A percentile compares a stretch with the other conserved stretches of the same genome.
Conservation (phyloP, 2,113 vertebrate genomes). For the Periophthalmus modestus region DNA sequence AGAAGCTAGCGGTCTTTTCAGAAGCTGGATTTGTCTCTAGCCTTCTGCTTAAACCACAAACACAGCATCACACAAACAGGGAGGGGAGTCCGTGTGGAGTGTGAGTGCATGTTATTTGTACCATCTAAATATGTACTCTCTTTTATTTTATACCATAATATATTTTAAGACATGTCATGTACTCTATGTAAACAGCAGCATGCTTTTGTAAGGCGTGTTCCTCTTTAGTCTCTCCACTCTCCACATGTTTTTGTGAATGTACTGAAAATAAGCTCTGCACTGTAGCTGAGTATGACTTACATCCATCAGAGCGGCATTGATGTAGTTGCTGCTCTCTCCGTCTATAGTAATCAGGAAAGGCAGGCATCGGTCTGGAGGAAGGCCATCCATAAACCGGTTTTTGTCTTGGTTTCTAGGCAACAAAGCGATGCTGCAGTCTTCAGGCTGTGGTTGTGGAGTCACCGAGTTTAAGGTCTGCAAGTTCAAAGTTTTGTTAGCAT, state of each 20-base stretch:
- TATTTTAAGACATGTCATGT: slow-evolving; percentile 45
- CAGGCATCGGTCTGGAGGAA: slow-evolving; percentile 97
- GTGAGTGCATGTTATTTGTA: slow-evolving; percentile 16
- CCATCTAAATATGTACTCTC: slow-evolving; percentile 6
- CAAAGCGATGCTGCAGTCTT: slow-evolving; percentile 98
- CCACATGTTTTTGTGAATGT: slow-evolving; percentile 18
- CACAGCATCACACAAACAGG: slow-evolving; percentile 73
- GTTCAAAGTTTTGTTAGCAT: background rate
- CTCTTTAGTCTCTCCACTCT: slow-evolving; percentile 48
- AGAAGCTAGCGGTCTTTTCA: slow-evolving; percentile 64
- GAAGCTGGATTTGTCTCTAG: slow-evolving; percentile 85
- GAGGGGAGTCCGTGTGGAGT: slow-evolving; percentile 59
- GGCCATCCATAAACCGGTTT: slow-evolving; percentile 98
- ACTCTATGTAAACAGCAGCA: slow-evolving; percentile 17
- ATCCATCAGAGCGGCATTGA: slow-evolving; percentile 98
- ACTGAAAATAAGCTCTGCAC: slow-evolving; percentile 48
- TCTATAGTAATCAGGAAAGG: slow-evolving; percentile 99
- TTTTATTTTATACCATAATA: slow-evolving; percentile 28
- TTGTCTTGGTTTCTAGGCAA: slow-evolving; percentile 99
- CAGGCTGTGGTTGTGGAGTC: slow-evolving; percentile 94
- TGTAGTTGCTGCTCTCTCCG: slow-evolving; percentile 99
- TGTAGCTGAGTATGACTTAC: slow-evolving; percentile 79
- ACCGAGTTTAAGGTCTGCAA: slow-evolving; percentile 97
- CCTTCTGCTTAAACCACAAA: slow-evolving; percentile 77
- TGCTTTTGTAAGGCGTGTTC: background rate